Base-by-base conservation (phyloP, 2,113 vertebrate species). In the Actenoides lindsayi region DNA sequence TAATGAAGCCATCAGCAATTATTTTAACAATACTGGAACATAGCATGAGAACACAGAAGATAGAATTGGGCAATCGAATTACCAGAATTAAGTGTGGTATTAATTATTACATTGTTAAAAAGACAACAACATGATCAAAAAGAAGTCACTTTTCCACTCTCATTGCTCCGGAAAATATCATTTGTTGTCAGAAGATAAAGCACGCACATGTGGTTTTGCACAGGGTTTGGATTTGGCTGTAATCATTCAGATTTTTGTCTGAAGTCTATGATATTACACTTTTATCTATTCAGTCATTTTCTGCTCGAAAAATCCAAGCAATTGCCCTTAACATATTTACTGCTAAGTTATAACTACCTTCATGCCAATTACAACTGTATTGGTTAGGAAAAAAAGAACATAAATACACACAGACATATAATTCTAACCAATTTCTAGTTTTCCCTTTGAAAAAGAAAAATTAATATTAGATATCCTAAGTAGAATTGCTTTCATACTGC, bases 1-100 rank as follows among this genome's bases (percentile, higher is more conserved):
- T 93, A 93, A 96, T 75, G n/a, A 94, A 94, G 23, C 59, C 11
- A 68, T 95, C 62, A 75, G 53, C 74, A 70, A 89, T 37, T 8
- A 89, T 18, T 88, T 89, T 31, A 87, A 87, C 16, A 81, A 65
- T 91, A 94, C 84, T 94, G 75, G 93, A 96, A 83, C 69, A 50
- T 57, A 94, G 64, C 23, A 42, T 69, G 79, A 83, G 19, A 94
- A 35, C 35, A 89, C 2, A 23, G 44, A 27, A 86, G 48, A 83
- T 6, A 16, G 31, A 93, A 59, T 14, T 50, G 8, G 60, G 21
- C 16, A 93, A 87, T 12, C 16, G 69, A 59, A 96, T 69, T 57
- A 74, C 56, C 42, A 73, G 50, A 60, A 73, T 35, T 54, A 81
- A 65, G 10, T 85, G 35, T 75, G n/a, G 6, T 39, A 94, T 78